Evolutionary conservation across 2,113 vertebrate genomes (phyloP).

Genomic region (Ageneiosus marmoratus): DNA sequence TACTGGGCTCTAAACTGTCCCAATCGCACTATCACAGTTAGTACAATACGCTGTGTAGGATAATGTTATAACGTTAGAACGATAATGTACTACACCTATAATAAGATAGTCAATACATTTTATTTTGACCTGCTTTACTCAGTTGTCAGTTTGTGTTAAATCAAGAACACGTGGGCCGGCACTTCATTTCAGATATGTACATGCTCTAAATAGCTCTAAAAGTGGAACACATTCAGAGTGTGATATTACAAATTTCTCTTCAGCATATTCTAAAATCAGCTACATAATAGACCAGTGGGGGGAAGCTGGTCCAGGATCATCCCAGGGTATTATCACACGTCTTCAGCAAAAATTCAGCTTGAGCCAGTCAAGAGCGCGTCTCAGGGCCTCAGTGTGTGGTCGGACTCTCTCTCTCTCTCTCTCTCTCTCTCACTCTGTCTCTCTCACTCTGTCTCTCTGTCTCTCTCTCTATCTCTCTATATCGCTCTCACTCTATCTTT

Average conservation of each 20-base stretch:
- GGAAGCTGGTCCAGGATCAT: slow-evolving; percentile 10
- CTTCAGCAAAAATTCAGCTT: slow-evolving; percentile 42
- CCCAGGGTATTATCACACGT: slow-evolving; percentile 30
- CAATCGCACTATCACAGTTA: not conserved
- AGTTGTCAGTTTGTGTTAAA: not conserved
- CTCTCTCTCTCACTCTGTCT: no score
- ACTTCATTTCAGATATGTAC: not conserved
- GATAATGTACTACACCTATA: not conserved
- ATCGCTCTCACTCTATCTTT: no score
- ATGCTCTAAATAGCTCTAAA: not conserved
- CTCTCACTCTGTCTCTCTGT: no score
- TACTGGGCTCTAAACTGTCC: not conserved
- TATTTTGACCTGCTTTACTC: not conserved
- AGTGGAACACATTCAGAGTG: not conserved
- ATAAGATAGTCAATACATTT: not conserved
- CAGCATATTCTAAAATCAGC: slow-evolving; percentile 19
- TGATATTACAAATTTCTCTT: not conserved
- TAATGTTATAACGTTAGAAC: not conserved
- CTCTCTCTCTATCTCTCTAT: no score
- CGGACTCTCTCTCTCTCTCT: slow-evolving; percentile 8
- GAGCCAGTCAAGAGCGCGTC: slow-evolving; percentile 30
- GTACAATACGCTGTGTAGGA: not conserved
- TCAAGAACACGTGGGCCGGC: not conserved
- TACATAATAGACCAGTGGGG: slow-evolving; percentile 15
- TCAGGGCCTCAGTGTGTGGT: slow-evolving; percentile 20